Percentiles rank a stretch among this genome's conserved stretches.
phyloP scores from a whole-genome alignment of 2,797 vertebrate genomes.

The Manis crassicaudata region DNA sequence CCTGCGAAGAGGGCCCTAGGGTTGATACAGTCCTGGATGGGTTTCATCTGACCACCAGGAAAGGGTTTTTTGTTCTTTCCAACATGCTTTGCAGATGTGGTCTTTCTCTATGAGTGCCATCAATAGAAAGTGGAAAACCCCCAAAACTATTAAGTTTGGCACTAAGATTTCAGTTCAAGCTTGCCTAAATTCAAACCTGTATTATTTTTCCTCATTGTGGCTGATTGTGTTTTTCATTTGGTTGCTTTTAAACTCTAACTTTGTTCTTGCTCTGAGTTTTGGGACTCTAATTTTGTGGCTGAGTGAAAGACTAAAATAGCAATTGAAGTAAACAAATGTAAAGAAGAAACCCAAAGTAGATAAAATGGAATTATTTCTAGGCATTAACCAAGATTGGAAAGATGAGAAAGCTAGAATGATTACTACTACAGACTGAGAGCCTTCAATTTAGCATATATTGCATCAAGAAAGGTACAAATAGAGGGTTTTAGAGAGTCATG shows the following conservation, averaged over 20 bases:
- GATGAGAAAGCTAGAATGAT: not conserved
- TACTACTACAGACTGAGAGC: not conserved
- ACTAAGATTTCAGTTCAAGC: not conserved
- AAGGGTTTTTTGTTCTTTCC: not conserved
- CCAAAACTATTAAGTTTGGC: not conserved
- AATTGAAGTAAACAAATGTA: not conserved
- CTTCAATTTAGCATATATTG: not conserved
- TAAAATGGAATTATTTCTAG: not conserved
- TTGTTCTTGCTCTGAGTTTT: not conserved
- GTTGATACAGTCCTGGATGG: not conserved
- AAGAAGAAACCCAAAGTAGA: not conserved
- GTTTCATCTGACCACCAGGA: not conserved
- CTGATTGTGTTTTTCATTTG: not conserved
- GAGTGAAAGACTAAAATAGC: not conserved
- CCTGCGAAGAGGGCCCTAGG: not conserved
- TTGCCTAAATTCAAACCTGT: not conserved
- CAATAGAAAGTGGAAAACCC: not conserved
- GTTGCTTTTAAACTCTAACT: constrained; percentile 4
- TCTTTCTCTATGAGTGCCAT: not conserved
- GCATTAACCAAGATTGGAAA: not conserved
- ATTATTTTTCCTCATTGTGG: not conserved
- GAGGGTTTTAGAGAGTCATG: not conserved
- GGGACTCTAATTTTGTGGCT: not conserved
- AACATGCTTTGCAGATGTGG: not conserved
- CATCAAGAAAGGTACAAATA: not conserved